phyloP scores from a whole-genome alignment of 1,140 invertebrate species.

The Habropoda laboriosa region DNA sequence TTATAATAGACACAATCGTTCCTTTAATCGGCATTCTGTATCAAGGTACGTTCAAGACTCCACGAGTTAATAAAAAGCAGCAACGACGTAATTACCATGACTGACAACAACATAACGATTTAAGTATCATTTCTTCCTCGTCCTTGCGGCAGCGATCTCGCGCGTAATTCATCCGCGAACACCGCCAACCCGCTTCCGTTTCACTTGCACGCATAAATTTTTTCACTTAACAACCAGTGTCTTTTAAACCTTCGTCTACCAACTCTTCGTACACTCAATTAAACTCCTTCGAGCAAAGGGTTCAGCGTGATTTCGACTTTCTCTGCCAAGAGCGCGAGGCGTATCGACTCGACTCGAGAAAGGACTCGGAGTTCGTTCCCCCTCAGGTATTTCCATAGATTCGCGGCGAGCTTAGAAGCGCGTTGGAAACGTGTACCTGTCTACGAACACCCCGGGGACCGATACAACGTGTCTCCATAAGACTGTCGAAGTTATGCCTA shows the following conservation, averaged over 20 bases:
- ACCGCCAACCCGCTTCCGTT: neutral
- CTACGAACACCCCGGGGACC: constrained; percentile 39
- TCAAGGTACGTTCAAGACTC: neutral
- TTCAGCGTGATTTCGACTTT: too few relatives aligned
- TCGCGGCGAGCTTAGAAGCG: neutral
- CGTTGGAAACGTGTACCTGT: constrained; percentile 5
- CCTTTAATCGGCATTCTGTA: neutral
- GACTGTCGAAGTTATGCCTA: constrained; percentile 21
- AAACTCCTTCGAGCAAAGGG: too few relatives aligned
- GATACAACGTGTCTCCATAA: constrained; percentile 29
- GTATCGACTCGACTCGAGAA: neutral
- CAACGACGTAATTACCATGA: neutral
- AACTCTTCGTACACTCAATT: neutral
- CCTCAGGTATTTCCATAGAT: constrained; percentile 9
- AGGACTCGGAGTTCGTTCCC: neutral
- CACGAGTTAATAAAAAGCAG: neutral
- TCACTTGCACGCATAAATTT: neutral
- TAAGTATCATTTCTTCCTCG: neutral
- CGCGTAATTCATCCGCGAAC: neutral
- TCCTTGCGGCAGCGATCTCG: neutral
- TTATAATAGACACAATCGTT: neutral
- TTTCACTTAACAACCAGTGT: too few relatives aligned
- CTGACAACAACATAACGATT: neutral
- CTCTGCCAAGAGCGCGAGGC: rapidly evolving
- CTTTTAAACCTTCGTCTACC: neutral